Base-by-base conservation (phyloP, 2,113 vertebrate genomes). In the Corapipo altera region DNA sequence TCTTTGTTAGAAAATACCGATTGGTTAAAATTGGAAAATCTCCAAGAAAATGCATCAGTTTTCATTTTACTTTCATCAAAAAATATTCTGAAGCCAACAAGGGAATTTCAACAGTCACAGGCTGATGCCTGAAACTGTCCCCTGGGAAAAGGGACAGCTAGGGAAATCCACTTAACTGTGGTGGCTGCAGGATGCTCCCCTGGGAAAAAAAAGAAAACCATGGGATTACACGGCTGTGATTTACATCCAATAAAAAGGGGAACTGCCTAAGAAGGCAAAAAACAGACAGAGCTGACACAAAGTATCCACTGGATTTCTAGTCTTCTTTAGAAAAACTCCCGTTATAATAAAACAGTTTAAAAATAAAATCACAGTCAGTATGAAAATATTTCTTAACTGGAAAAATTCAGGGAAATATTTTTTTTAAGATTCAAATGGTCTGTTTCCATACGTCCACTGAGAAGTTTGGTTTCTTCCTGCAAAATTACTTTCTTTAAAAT, bases 401-500 rank as follows among this genome's bases (percentile, higher is more conserved):
- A 93, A 96, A 93, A 95, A 95, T 23, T 92, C 57, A 61, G 44
- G 69, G 76, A 86, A 91, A 70, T 85, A 76, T 79, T 57, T 83
- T 65, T 78, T 91, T 96, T 75, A 92, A 75, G 72, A 95, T 71
- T 91, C 76, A 95, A 88, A 85, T 64, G 91, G 52, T 92, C 69
- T 95, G 69, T 95, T 96, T 95, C 93, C 86, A 91, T 91, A 59
- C 9, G 30, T 74, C 24, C 87, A 87, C 19, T 11, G 17, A 93
- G 76, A 95, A 96, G 80, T 39, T 95, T 27, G 39, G 85, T 84
- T 92, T 95, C 86, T 95, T 91, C 86, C 92, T 95, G 89, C 91
- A 97, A 91, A 95, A 97, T 91, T 91, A 91, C 91, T 92, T 92
- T 93, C 28, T 97, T 72, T 95, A 92, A 96, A 96, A 95, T 91